Evolutionary conservation across 1,140 invertebrate genomes (phyloP), one percentile per base, ranked within the genome.

Genomic region (Philopotamus ludificatus): DNA sequence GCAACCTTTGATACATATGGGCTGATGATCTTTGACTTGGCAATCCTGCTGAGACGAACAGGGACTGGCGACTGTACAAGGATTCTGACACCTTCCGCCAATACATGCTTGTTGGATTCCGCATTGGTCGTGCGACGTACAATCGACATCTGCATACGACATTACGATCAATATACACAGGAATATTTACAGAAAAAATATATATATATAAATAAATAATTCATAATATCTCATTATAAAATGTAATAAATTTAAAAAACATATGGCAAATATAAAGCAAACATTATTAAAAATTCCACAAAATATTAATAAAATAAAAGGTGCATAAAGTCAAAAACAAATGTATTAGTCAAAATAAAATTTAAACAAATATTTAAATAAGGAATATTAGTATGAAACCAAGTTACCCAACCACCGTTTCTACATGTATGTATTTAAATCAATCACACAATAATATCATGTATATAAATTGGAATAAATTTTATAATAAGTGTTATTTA

Each of bases 1-100:
- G n/a, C 72, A 81, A 89, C 90, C 87, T 84, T 87, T 86, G 18
- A 88, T 83, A 72, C 91, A 93, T 53, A 90, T 84, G 21, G 91
- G 87, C 73, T 88, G 85, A 76, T 93, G 91, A 72, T 89, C 79
- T 68, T 89, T 79, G 20, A 92, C 89, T 68, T 86, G 86, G 74
- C 91, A 93, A 45, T 89, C 87, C 64, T 91, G 81, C 26, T 78
- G 77, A 1, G 72, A 66, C 15, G 82, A 73, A 72, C 90, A 93
- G 1, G 89, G 88, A 71, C 89, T 90, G 15, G 83, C 79, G 58
- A 83, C 76, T 10, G 79, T 79, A 73, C 89, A 91, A 10, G 89
- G 89, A 75, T 91, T 91, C 34, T 86, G 80, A 71, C 93, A 95
- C 60, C 87, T 83, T 3, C 87, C 83, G 73, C 88, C 84, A 64